Evolutionary conservation across 2,888 invertebrate genomes (phyloP), one percentile per base, ranked within the genome.

Genomic region (Prosopocoilus inquinatus): DNA sequence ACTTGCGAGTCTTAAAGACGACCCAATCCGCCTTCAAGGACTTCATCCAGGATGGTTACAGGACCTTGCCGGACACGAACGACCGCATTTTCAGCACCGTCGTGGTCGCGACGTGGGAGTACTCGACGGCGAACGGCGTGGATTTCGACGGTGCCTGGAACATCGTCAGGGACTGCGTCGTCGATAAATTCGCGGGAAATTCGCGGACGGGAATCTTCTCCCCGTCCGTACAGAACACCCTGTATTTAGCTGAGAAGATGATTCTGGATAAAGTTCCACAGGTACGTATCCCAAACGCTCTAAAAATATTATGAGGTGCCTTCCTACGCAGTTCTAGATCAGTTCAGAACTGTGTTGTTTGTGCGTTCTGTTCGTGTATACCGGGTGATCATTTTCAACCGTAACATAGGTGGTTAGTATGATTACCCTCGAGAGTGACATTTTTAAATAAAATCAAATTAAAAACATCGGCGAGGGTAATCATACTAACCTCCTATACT

Each of bases 1-100:
- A 84, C 15, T 78, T 91, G 15, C 81, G 89, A 38, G 85, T 91
- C 0, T 75, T 91, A 59, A 91, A 91, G 75, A 91, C 91, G 0
- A 91, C 91, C 0, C 88, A 91, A 70, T 91, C 91, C 0, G 84
- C 89, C 0, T 91, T 91, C 70, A 86, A 84, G 2, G 88, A 90
- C 73, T 91, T 91, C 69, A 84, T 90, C 15, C 83, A 86, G 70
- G 91, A 91, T 68, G 90, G 89, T 66, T 91, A 86, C 73, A 84
- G 90, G 20, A 88, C 89, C 0, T 77, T 91, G 13, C 83, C 88
- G 0, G 90, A 91, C 74, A 83, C 85, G 38, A 82, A 86, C 43
- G 91, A 91, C 72, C 82, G 91, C 61, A 85, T 91, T 66, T 88
- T 89, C 71, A 89, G 90, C 75, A 91, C 91, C 0, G 80, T 88